These are phyloP conservation scores for Remorina albescens DNA, from an alignment of 2,797 vertebrate species.

Conservation along the genomic window DNA sequence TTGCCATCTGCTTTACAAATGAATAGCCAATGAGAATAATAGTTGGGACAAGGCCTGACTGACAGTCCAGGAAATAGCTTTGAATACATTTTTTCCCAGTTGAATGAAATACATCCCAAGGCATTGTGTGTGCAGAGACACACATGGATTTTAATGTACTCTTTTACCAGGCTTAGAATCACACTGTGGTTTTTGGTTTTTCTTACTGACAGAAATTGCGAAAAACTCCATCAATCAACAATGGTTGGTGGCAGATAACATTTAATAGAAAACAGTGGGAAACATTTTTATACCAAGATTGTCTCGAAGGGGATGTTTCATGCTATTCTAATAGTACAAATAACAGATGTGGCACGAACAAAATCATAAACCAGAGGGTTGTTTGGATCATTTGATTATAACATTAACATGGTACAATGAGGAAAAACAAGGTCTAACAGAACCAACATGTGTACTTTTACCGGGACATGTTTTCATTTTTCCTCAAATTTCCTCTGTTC, in stretches of 20 bases:
- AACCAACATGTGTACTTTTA: neutral
- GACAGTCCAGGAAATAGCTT: constrained; percentile 72
- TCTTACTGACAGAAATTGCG: constrained; percentile 47
- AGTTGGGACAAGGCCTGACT: constrained; percentile 53
- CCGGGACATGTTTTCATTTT: neutral
- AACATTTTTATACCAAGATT: constrained; percentile 13
- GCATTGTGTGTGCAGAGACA: constrained; percentile 37
- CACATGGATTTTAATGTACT: constrained; percentile 20
- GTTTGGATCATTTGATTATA: constrained; percentile 32
- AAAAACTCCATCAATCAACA: constrained; percentile 65
- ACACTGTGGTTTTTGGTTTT: constrained; percentile 69
- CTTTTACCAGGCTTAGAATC: constrained; percentile 51
- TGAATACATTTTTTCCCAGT: constrained; percentile 55
- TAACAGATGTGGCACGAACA: constrained; percentile 32
- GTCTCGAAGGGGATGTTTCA: constrained; percentile 20
- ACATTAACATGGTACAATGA: constrained; percentile 16
- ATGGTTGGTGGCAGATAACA: constrained; percentile 39
- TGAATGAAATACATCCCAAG: constrained; percentile 61
- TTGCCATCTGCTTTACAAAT: constrained; percentile 69
- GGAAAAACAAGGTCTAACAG: neutral
- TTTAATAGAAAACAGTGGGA: constrained; percentile 37
- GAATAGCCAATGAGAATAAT: constrained; percentile 62
- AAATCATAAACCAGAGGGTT: constrained; percentile 20
- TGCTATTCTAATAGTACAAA: constrained; percentile 35
- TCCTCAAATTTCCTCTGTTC: neutral